Base-by-base conservation (phyloP, 2,113 vertebrate genomes). In the Lycaon pictus region DNA sequence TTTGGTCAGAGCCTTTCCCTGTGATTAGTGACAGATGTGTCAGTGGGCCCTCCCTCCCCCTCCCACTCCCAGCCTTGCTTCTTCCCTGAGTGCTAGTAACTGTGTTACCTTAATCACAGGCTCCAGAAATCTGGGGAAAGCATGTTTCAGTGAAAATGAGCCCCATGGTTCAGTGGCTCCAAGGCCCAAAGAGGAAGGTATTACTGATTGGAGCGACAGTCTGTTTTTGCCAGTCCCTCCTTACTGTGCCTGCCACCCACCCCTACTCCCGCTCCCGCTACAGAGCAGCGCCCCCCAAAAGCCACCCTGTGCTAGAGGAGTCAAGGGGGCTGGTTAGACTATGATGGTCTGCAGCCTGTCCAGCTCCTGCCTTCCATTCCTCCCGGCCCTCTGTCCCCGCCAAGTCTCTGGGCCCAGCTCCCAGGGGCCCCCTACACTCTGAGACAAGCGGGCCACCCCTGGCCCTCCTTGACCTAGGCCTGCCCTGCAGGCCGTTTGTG, bases 1-100 rank as follows among this genome's bases (percentile, higher is more conserved):
- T 95, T 82, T 95, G 62, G 51, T 96, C 69, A 89, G 79, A 65
- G 60, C 71, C 35, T 87, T 93, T 97, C 83, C n/a, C 56, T 74
- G 90, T 96, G 95, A 84, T 79, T 96, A 79, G 67, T 96, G 86
- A 87, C 96, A 86, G 56, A 84, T 96, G 72, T 90, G 63, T 62
- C 84, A 58, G 32, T 3, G 22, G 60, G 27, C 48, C 71, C 51
- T 3, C 80, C 56, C 76, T 3, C 53, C 29, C 65, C 37, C 29
- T 72, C 37, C 65, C 65, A 22, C 86, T 53, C n/a, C 60, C n/a
- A 29, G 37, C 48, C 79, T 74, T 1, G 16, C 79, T 85, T 69
- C 76, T 79, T 51, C 60, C 65, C 43, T 23, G 13, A 29, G 35
- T 20, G 35, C 71, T 60, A 37, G 35, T 56, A 89, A 53, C 25